phyloP scores from a whole-genome alignment of 2,113 vertebrate genomes.

The Caretta caretta region DNA sequence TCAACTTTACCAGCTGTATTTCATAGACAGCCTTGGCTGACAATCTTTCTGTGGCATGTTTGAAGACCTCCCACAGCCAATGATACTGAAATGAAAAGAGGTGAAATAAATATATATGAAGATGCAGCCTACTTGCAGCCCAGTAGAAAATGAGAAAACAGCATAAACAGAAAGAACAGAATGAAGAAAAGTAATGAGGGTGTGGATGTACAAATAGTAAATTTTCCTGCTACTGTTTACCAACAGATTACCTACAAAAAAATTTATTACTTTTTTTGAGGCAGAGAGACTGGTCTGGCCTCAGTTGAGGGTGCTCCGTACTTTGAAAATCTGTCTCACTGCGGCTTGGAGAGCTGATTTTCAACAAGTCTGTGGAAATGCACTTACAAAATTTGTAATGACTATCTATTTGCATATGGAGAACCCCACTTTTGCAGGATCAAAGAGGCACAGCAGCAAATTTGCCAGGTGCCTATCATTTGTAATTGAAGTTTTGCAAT shows the following conservation, averaged over 20 bases:
- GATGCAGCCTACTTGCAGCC: neutral
- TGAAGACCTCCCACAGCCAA: neutral
- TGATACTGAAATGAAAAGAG: neutral
- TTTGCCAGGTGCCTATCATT: slow-evolving; percentile 24
- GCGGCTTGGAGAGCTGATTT: slow-evolving; percentile 28
- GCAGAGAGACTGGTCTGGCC: neutral
- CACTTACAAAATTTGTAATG: slow-evolving; percentile 9
- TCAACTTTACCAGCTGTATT: neutral
- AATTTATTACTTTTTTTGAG: neutral
- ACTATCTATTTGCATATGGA: slow-evolving; percentile 36
- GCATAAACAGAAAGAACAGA: neutral
- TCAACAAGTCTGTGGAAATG: slow-evolving; percentile 35
- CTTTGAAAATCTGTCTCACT: slow-evolving; percentile 28
- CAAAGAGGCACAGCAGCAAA: neutral
- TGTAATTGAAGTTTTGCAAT: slow-evolving; percentile 24
- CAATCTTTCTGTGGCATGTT: neutral
- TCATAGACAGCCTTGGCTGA: neutral
- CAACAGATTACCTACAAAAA: neutral
- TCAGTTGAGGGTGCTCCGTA: neutral
- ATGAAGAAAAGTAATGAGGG: neutral
- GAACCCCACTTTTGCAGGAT: slow-evolving; percentile 27
- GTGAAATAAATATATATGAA: neutral
- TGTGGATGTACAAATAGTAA: neutral
- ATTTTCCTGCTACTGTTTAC: neutral
- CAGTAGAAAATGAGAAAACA: neutral